Evolutionary conservation across 2,888 invertebrate species (phyloP).

Genomic region (Timandra comae): DNA sequence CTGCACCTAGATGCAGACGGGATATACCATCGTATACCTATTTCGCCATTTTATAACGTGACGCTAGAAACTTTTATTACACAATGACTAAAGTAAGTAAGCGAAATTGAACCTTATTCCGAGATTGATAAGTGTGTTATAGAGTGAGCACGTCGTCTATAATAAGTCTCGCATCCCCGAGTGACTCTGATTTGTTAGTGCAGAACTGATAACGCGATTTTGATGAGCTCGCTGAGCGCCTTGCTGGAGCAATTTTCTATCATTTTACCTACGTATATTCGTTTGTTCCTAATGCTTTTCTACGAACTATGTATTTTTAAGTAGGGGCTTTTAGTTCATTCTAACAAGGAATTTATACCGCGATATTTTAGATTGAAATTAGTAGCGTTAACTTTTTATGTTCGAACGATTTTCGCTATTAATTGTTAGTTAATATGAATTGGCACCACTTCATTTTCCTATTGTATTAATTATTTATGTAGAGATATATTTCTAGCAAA

Average conservation of each 20-base stretch:
- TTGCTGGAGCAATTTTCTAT: conserved; percentile 24
- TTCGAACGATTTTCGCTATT: too few species aligned
- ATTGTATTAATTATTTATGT: too few species aligned
- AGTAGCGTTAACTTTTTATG: too few species aligned
- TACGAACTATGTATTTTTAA: background rate
- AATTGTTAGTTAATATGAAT: too few species aligned
- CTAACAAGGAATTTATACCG: too few species aligned
- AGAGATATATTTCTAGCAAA: background rate
- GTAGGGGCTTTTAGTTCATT: too few species aligned
- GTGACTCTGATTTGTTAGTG: conserved; percentile 35
- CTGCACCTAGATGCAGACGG: conserved; percentile 20
- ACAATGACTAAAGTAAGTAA: too few species aligned
- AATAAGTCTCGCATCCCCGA: conserved; percentile 19
- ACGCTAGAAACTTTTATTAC: conserved; percentile 36
- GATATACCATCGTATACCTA: too few species aligned
- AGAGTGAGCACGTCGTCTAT: too few species aligned
- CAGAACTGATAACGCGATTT: conserved; percentile 48
- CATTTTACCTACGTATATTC: conserved; percentile 25
- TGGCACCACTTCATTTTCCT: too few species aligned
- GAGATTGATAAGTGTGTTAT: conserved; percentile 1
- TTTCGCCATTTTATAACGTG: conserved; percentile 41
- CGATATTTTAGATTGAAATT: too few species aligned
- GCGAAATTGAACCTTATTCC: conserved; percentile 3
- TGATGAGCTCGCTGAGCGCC: conserved; percentile 42
- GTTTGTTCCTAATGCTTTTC: conserved; percentile 5